Evolutionary conservation across 2,113 vertebrate species (phyloP).

Genomic region (Gadus chalcogrammus): DNA sequence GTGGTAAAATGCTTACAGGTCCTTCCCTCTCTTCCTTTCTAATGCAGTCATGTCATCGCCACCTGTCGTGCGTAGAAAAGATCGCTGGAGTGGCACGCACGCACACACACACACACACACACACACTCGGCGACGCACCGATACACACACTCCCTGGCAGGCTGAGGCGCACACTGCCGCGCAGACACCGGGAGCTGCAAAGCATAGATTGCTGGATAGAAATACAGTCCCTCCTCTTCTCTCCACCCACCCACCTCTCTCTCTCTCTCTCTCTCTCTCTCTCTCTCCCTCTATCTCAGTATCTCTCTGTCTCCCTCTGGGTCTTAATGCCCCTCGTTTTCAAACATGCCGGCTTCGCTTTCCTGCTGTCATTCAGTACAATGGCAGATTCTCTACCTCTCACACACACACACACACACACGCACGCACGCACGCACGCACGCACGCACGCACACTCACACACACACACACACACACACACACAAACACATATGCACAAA

Average conservation of each 20-base stretch:
- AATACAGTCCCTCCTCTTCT: slow-evolving; percentile 51
- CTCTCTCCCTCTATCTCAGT: slow-evolving; percentile 21
- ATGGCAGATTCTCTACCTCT: not conserved
- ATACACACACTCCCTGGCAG: not conserved
- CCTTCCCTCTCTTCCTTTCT: slow-evolving; percentile 67
- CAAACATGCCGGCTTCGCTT: slow-evolving; percentile 1
- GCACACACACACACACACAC: slow-evolving; percentile 45
- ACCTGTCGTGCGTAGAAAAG: slow-evolving; percentile 64
- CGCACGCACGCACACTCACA: not conserved
- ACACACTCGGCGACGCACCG: not conserved
- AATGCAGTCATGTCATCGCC: slow-evolving; percentile 73
- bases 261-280: slow-evolving; percentile 3
- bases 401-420: slow-evolving; percentile 3
- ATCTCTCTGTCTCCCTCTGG: slow-evolving; percentile 46
- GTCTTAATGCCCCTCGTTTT: slow-evolving; percentile 57
- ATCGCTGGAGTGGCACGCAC: slow-evolving; percentile 40
- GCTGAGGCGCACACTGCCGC: slow-evolving; percentile 57
- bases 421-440: not conserved
- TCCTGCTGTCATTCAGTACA: slow-evolving; percentile 14
- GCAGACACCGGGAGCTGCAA: slow-evolving; percentile 42
- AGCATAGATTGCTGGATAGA: slow-evolving; percentile 47
- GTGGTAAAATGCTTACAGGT: slow-evolving; percentile 64
- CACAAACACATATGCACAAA: slow-evolving; percentile 2
- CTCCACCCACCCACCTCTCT: slow-evolving; percentile 26
- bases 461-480: slow-evolving; percentile 9